Percentiles rank a stretch among this genome's conserved stretches.
These are phyloP conservation scores for Schizopygopsis malacanthus DNA, from an alignment of 2,797 vertebrate genomes.

Conservation along the genomic window DNA sequence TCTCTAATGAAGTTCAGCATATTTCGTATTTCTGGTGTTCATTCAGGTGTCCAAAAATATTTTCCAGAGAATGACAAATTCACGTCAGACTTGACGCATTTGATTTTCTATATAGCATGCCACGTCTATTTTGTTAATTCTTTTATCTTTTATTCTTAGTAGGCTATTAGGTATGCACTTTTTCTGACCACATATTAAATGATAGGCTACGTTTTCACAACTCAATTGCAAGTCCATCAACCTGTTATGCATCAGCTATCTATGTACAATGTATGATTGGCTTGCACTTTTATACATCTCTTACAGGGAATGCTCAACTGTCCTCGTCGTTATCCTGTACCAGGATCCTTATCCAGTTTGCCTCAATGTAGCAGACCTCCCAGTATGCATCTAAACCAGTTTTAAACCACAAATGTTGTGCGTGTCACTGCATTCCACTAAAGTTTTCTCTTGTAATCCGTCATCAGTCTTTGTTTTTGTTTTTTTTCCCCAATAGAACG, in stretches of 20 bases:
- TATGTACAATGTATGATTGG: background rate
- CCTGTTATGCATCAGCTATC: background rate
- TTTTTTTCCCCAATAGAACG: conserved; percentile 71
- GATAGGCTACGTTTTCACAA: background rate
- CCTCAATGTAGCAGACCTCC: conserved; percentile 67
- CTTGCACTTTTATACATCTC: background rate
- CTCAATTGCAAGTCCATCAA: background rate
- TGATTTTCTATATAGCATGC: background rate
- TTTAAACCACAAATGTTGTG: conserved; percentile 42
- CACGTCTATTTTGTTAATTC: background rate
- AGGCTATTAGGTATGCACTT: background rate
- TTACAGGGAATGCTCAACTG: conserved; percentile 74
- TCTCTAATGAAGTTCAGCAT: conserved; percentile 2
- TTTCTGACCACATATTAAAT: background rate
- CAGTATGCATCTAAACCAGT: conserved; percentile 51
- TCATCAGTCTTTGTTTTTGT: background rate
- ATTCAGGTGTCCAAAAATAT: background rate
- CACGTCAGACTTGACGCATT: background rate
- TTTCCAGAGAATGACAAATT: background rate
- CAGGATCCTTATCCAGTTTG: conserved; percentile 79
- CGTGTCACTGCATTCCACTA: background rate
- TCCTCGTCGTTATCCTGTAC: conserved; percentile 81
- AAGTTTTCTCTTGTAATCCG: background rate
- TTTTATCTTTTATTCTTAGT: background rate
- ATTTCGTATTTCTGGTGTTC: background rate